Evolutionary conservation across 1,140 invertebrate genomes (phyloP), one percentile per base, ranked within the genome.

Genomic region (Drosophila tsacasi): DNA sequence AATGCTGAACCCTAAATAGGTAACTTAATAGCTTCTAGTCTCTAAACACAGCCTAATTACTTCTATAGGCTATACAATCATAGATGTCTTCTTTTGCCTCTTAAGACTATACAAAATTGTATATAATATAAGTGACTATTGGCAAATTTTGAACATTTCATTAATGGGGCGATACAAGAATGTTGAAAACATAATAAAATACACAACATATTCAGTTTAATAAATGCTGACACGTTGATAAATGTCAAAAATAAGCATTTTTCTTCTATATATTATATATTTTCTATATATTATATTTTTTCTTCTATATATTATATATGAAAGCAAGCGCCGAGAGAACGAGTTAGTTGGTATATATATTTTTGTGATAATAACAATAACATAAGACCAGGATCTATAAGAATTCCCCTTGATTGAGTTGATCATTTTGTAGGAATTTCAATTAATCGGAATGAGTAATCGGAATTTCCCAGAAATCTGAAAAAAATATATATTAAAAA

Each of bases 151-250:
- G 7, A 21, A 21, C 13, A 30, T 19, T 5, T 35, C 12, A 55
- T 55, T 23, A 55, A 37, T 55, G 35, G 5, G 9, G 52, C 52
- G 52, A 37, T 23, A 37, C 32, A 37, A 37, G 32, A 55, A 55
- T 37, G 52, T 55, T 23, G 12, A 54, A 54, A 54, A 32, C 27
- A 32, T 54, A 35, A 54, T 32, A 54, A 54, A 32, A 32, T 54
- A 21, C 27, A 32, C 32, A 54, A 54, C 27, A 32, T 54, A 54
- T 54, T 35, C 7, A 8, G n/a, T 21, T 54, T 21, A 54, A 54
- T 54, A 21, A 32, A 27, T 52, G 13, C 1, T 55, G 15, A 35
- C 52, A 37, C 19, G 0, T 23, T 55, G 32, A 55, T 55, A 55
- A 23, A 55, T 55, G 32, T 55, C 52, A 37, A 55, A 37, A 55